phyloP scores from a whole-genome alignment of 92 coral and sea anemone species.

The Porites evermanni region DNA sequence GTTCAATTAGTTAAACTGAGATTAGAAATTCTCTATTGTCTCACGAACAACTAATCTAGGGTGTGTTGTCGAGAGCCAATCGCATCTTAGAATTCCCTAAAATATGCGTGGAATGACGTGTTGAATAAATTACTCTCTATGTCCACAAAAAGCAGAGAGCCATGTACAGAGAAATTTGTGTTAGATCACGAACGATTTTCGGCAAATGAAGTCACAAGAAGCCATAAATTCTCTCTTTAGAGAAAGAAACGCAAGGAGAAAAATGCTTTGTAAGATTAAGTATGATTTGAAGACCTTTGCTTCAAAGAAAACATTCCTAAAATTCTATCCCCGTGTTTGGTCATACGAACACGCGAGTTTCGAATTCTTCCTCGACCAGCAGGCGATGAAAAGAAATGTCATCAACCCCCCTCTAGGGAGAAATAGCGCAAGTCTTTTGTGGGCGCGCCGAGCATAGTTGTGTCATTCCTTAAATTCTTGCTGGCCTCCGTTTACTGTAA shows the following conservation, averaged over 20 bases:
- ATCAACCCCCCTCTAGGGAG: constrained; percentile 92
- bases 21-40: neutral
- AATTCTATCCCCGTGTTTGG: constrained; percentile 82
- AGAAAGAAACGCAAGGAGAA: neutral
- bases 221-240: constrained; percentile 25
- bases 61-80: constrained; percentile 65
- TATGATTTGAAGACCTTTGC: constrained; percentile 54
- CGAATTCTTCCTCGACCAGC: constrained; percentile 80
- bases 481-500: constrained; percentile 79
- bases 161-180: constrained; percentile 65
- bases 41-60: constrained; percentile 23
- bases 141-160: constrained; percentile 46
- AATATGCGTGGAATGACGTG: constrained; percentile 92
- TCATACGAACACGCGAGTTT: constrained; percentile 59
- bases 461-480: constrained; percentile 98
- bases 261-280: constrained; percentile 38
- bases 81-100: constrained; percentile 39
- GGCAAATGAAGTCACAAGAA: neutral
- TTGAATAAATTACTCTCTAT: constrained; percentile 69
- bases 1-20: constrained; percentile 1
- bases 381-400: constrained; percentile 75
- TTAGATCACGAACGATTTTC: constrained; percentile 55
- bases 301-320: constrained; percentile 49
- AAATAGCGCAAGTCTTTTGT: constrained; percentile 86
- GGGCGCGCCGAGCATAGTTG: constrained; percentile 99